phyloP scores from a whole-genome alignment of 2,113 vertebrate species.

The Micromys minutus region DNA sequence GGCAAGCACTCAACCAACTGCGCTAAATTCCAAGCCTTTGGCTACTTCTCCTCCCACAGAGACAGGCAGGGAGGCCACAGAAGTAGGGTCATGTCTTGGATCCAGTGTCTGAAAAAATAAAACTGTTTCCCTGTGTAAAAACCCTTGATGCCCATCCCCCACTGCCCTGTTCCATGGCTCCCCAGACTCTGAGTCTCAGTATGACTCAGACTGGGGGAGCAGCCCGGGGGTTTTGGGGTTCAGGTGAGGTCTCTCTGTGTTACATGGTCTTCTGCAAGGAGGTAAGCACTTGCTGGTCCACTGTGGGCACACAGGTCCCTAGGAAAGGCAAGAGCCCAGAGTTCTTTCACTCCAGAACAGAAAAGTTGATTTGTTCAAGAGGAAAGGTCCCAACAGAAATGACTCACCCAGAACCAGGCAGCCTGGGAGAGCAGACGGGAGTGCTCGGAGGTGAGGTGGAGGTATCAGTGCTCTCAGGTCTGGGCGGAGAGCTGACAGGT shows the following conservation, averaged over 20 bases:
- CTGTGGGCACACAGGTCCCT: background rate
- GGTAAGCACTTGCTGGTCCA: background rate
- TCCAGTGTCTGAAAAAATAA: background rate
- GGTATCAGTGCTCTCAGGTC: background rate
- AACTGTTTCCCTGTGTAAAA: background rate
- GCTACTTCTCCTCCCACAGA: background rate
- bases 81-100: background rate
- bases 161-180: background rate
- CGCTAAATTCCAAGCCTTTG: background rate
- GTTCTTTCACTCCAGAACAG: background rate
- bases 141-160: fast-evolving
- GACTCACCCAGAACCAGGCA: background rate
- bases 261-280: background rate
- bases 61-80: background rate
- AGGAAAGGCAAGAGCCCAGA: background rate
- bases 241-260: constrained; percentile 9
- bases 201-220: background rate
- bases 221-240: background rate
- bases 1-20: background rate
- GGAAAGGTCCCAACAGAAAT: background rate
- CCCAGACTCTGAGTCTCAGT: background rate
- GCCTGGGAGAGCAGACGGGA: background rate
- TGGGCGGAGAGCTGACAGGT: background rate
- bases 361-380: background rate
- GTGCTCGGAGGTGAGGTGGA: no score